phyloP scores from a whole-genome alignment of 2,113 vertebrate genomes.

The Crotalus horridus region DNA sequence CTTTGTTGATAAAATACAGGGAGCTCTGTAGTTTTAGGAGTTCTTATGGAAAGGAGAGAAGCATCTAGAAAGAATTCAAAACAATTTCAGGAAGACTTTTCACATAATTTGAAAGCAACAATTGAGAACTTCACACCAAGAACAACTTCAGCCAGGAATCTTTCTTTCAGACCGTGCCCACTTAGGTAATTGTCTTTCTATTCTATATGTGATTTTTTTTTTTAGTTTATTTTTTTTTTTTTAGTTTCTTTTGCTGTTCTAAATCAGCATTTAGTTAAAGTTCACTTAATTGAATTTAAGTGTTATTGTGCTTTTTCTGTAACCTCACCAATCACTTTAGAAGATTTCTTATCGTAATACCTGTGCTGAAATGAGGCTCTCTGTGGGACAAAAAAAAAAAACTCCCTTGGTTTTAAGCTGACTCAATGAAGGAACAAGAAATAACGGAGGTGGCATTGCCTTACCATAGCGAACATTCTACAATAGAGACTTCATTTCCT shows the following conservation, averaged over 20 bases:
- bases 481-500: slow-evolving; percentile 12
- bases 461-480: slow-evolving; percentile 9
- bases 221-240: no score
- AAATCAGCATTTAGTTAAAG: not conserved
- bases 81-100: not conserved
- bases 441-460: not conserved
- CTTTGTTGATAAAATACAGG: not conserved
- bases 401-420: slow-evolving; percentile 11
- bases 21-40: not conserved
- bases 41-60: not conserved
- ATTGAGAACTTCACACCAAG: not conserved
- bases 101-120: not conserved
- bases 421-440: not conserved
- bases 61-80: not conserved
- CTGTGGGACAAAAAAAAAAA: not conserved
- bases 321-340: slow-evolving; percentile 4
- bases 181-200: slow-evolving; percentile 13
- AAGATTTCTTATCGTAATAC: not conserved
- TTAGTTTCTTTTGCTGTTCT: not conserved
- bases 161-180: not conserved
- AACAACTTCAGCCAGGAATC: not conserved
- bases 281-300: not conserved
- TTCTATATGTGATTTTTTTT: not conserved
- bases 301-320: slow-evolving; percentile 11
- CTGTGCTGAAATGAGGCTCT: not conserved